Conservation (phyloP, 2,888 invertebrate species). For the Chloroclysta siterata region DNA sequence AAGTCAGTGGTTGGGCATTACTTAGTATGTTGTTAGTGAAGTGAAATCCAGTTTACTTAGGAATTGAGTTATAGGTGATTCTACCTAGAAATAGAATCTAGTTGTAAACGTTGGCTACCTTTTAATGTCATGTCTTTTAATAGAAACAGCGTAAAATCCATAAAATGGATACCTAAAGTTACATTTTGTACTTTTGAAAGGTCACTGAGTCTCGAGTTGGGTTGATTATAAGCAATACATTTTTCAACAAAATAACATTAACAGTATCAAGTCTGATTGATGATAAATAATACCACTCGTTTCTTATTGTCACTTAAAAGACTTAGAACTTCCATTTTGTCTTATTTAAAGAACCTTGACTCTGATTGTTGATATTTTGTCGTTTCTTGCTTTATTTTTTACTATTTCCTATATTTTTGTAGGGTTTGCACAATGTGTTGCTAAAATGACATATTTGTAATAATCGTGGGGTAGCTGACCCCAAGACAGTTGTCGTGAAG, state of each 20-base stretch:
- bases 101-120: not conserved
- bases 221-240: too few species aligned
- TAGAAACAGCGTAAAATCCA: not conserved
- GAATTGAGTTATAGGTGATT: constrained; percentile 8
- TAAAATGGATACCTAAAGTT: too few species aligned
- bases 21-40: constrained; percentile 32
- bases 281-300: too few species aligned
- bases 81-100: constrained; percentile 15
- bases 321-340: too few species aligned
- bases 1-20: constrained; percentile 29
- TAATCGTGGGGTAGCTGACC: constrained; percentile 16
- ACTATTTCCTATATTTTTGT: too few species aligned
- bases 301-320: too few species aligned
- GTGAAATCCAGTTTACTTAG: constrained; percentile 39
- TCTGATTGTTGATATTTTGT: too few species aligned
- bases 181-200: not conserved
- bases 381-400: too few species aligned
- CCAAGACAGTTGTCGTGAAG: constrained; percentile 31
- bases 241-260: not conserved
- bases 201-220: too few species aligned
- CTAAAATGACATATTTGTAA: not conserved
- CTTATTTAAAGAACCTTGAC: too few species aligned
- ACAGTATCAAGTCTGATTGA: too few species aligned
- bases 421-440: not conserved
- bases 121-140: too few species aligned